phyloP scores from a whole-genome alignment of 2,888 invertebrate genomes.

The Abscondita cerata region DNA sequence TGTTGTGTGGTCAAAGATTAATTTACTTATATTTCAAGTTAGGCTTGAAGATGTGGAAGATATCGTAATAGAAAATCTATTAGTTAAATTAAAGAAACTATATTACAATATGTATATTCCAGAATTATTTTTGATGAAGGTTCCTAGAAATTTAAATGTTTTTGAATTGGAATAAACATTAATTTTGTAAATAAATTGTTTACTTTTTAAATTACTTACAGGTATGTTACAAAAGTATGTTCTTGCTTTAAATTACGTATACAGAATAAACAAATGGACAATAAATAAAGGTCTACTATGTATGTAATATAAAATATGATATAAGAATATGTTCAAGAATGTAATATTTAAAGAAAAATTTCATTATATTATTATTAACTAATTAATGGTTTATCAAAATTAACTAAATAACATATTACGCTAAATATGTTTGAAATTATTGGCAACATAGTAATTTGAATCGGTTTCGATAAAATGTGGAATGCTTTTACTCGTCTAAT shows the following conservation, averaged over 20 bases:
- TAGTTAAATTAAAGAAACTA: neutral
- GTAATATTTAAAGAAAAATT: neutral
- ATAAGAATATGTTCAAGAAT: too few relatives aligned
- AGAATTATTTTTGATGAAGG: neutral
- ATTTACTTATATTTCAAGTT: neutral
- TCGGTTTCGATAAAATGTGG: conserved; percentile 4
- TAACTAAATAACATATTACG: conserved; percentile 10
- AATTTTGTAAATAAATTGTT: too few relatives aligned
- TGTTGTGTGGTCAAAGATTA: neutral
- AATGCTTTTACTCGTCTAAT: conserved; percentile 5
- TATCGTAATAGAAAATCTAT: neutral
- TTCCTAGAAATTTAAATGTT: neutral
- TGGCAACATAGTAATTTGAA: conserved; percentile 11
- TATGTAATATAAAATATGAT: too few relatives aligned
- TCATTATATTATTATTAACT: neutral
- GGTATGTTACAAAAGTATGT: too few relatives aligned
- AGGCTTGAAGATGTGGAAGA: neutral
- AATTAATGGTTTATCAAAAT: neutral
- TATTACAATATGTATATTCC: neutral
- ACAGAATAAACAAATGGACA: too few relatives aligned
- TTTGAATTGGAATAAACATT: neutral
- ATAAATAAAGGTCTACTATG: too few relatives aligned
- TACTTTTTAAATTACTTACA: too few relatives aligned
- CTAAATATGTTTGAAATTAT: conserved; percentile 7
- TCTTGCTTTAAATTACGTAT: too few relatives aligned